Evolutionary conservation across 2,113 vertebrate genomes (phyloP).

Genomic region (Caranx ignobilis): DNA sequence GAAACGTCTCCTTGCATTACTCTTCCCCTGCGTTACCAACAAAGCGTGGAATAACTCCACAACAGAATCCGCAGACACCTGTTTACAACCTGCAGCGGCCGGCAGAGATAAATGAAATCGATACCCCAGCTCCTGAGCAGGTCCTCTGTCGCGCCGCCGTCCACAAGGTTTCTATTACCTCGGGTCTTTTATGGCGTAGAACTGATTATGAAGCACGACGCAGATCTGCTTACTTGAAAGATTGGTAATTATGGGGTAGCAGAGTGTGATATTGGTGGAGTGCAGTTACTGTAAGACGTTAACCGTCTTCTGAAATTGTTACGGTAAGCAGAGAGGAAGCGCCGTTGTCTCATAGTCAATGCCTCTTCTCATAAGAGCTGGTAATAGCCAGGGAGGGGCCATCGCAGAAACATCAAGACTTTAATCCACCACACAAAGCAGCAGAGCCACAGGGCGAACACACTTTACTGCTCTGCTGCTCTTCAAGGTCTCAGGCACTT

Average conservation of each 20-base stretch:
- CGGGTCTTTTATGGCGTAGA: constrained; percentile 32
- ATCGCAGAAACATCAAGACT: constrained; percentile 13
- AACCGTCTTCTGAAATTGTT: constrained; percentile 44
- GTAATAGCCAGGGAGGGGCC: constrained; percentile 45
- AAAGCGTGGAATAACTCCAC: constrained; percentile 48
- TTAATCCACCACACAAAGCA: background rate
- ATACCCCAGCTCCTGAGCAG: constrained; percentile 57
- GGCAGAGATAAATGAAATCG: constrained; percentile 68
- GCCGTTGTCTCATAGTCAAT: constrained; percentile 40
- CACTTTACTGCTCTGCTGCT: background rate
- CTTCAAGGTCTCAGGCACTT: background rate
- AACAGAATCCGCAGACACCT: constrained; percentile 63
- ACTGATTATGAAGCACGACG: constrained; percentile 53
- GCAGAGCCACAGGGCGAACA: background rate
- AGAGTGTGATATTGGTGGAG: constrained; percentile 49
- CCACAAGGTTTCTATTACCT: constrained; percentile 46
- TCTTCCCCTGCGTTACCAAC: constrained; percentile 59
- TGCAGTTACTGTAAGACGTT: constrained; percentile 54
- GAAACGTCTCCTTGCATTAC: constrained; percentile 65
- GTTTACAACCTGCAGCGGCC: constrained; percentile 63
- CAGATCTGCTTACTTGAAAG: constrained; percentile 60
- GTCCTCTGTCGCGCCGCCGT: constrained; percentile 4
- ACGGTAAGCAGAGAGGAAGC: constrained; percentile 64
- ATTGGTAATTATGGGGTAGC: constrained; percentile 50
- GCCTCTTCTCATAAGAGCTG: constrained; percentile 43